Conservation (phyloP, 2,113 vertebrate species). For the Turnix velox region DNA sequence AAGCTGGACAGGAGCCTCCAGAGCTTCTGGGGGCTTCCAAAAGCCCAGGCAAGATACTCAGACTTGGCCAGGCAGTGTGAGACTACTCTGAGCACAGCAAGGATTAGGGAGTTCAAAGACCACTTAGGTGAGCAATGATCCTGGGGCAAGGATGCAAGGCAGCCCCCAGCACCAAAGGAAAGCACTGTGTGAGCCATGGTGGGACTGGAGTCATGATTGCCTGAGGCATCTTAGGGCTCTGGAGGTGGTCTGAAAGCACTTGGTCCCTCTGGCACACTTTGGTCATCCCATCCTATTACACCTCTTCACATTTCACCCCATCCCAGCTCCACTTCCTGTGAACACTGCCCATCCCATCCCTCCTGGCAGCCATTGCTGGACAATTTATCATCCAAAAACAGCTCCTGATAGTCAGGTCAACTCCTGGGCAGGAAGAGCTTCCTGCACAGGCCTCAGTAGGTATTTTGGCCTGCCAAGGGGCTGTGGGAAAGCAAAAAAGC, state of each 20-base stretch:
- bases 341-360: neutral
- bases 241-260: neutral
- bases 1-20: neutral
- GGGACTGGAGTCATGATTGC: neutral
- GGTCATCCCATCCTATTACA: neutral
- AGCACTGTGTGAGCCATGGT: neutral
- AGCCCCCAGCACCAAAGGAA: neutral
- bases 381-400: neutral
- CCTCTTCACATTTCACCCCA: neutral
- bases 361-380: neutral
- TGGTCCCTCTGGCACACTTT: neutral
- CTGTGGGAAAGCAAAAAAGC: rapidly evolving
- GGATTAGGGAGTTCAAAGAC: rapidly evolving
- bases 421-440: neutral
- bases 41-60: neutral
- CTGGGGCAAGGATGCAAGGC: neutral
- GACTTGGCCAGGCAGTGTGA: rapidly evolving
- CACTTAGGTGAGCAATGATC: rapidly evolving
- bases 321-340: neutral
- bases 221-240: neutral
- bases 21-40: neutral
- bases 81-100: neutral
- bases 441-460: neutral
- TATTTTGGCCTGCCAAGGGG: neutral
- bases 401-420: rapidly evolving